A percentile compares a stretch with the other conserved stretches of the same genome.
Evolutionary conservation across 2,113 vertebrate species (phyloP).

Genomic region (Prolemur simus): DNA sequence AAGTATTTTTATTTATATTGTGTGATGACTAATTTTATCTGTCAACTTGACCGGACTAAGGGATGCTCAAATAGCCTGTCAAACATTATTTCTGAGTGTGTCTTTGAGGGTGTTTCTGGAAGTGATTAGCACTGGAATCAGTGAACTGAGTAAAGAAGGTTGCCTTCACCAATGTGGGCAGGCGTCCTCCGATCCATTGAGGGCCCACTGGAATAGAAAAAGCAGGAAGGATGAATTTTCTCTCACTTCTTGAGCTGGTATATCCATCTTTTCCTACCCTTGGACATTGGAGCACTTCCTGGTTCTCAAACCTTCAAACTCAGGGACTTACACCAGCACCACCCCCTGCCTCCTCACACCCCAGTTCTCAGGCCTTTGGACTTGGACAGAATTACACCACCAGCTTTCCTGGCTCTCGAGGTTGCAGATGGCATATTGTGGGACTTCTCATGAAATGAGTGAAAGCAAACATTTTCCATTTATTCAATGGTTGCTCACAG

Average conservation of each 20-base stretch:
- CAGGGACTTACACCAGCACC: neutral
- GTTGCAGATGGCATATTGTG: neutral
- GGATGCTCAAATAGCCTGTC: neutral
- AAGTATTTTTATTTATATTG: neutral
- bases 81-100: neutral
- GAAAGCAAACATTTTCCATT: neutral
- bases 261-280: neutral
- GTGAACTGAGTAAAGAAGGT: neutral
- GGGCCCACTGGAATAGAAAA: neutral
- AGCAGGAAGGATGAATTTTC: neutral
- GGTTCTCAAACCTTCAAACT: neutral
- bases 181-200: neutral
- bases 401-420: neutral
- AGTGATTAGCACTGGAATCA: neutral
- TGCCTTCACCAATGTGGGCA: neutral
- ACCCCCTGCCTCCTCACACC: accelerated
- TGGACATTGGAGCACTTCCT: neutral
- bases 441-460: neutral
- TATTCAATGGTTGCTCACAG: neutral
- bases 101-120: neutral
- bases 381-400: neutral
- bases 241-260: neutral
- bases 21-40: neutral
- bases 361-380: neutral
- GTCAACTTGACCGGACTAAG: neutral